Percentiles rank a stretch among this genome's conserved stretches.
Conservation (phyloP, 2,113 vertebrate genomes). For the Ardeotis arabs region DNA sequence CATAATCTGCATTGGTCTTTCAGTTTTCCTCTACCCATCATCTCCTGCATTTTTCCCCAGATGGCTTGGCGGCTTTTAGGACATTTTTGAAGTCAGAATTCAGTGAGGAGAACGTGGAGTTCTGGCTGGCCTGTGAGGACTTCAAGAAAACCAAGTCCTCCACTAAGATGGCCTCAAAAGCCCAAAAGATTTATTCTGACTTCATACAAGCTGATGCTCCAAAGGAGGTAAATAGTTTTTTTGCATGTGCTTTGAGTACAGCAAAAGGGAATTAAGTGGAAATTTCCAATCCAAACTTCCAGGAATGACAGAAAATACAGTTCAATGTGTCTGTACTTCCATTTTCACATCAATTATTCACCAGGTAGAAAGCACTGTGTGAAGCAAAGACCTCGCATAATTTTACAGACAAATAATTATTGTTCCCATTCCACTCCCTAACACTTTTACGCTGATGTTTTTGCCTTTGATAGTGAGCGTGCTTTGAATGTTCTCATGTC, state of each 20-base stretch:
- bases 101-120: slow-evolving; percentile 96
- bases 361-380: not conserved
- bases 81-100: slow-evolving; percentile 92
- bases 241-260: not conserved
- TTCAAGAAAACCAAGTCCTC: slow-evolving; percentile 88
- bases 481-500: not conserved
- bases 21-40: not conserved
- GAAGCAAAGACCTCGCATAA: not conserved
- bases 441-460: not conserved
- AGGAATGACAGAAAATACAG: not conserved
- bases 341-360: not conserved
- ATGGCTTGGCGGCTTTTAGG: slow-evolving; percentile 87
- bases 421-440: not conserved
- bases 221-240: slow-evolving; percentile 81
- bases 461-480: not conserved
- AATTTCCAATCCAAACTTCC: not conserved
- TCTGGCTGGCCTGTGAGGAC: slow-evolving; percentile 92
- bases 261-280: not conserved
- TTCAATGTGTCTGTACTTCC: not conserved
- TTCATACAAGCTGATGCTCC: slow-evolving; percentile 88
- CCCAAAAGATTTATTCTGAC: slow-evolving; percentile 85
- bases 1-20: not conserved
- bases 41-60: slow-evolving; percentile 67
- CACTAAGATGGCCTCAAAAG: slow-evolving; percentile 84
- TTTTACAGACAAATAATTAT: not conserved